phyloP scores from a whole-genome alignment of 2,797 vertebrate genomes.

The Acanthurus leucopareius region DNA sequence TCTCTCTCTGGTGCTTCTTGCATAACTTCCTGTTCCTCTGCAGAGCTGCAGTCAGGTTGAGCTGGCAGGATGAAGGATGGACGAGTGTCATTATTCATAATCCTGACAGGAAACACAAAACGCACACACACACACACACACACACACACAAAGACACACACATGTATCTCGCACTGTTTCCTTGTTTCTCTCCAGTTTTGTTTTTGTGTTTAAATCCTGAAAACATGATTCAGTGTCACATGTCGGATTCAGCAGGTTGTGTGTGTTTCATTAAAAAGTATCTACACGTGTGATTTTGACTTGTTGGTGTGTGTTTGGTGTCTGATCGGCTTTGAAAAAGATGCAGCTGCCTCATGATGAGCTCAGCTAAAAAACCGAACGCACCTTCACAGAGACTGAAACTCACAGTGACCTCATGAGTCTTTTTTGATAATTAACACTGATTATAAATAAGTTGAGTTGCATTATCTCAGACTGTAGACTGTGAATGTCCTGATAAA shows the following conservation, averaged over 20 bases:
- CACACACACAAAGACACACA: background rate
- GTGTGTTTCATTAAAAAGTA: conserved; percentile 30
- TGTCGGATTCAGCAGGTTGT: conserved; percentile 27
- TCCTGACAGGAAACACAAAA: conserved; percentile 20
- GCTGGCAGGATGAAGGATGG: conserved; percentile 15
- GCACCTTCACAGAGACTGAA: too few species aligned
- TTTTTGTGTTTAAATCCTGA: background rate
- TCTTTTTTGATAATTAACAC: too few species aligned
- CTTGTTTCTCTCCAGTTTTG: background rate
- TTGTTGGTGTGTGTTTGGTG: background rate
- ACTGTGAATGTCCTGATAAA: too few species aligned
- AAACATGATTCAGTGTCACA: background rate
- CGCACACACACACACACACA: conserved; percentile 7
- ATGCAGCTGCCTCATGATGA: background rate
- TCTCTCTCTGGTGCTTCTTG: background rate
- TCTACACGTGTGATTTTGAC: background rate
- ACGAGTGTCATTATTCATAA: conserved; percentile 23
- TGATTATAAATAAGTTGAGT: too few species aligned
- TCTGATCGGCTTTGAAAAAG: background rate
- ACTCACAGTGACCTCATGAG: too few species aligned
- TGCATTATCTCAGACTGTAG: too few species aligned
- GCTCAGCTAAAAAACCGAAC: background rate
- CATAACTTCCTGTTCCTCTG: conserved; percentile 37
- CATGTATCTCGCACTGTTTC: background rate
- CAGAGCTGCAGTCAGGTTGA: background rate